Conservation (phyloP, 2,113 vertebrate genomes). For the Myrmecophaga tridactyla region DNA sequence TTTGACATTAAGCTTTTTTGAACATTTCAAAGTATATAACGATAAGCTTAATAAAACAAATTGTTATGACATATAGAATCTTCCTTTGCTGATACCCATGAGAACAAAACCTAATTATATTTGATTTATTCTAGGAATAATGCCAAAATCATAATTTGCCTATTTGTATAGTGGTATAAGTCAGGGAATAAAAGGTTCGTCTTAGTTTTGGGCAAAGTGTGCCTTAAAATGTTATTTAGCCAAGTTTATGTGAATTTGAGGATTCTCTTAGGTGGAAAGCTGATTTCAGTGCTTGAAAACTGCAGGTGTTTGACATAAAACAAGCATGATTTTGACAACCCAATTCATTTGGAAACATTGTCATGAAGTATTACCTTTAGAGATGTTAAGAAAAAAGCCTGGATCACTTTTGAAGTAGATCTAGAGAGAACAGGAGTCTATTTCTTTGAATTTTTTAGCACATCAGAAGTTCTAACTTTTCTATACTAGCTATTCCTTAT, state of each 20-base stretch:
- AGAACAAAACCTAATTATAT: not conserved
- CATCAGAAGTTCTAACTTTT: slow-evolving; percentile 24
- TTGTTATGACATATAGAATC: not conserved
- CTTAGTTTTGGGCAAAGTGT: slow-evolving; percentile 45
- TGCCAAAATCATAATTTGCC: not conserved
- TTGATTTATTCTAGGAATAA: not conserved
- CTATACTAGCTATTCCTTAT: not conserved
- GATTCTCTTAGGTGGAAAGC: slow-evolving; percentile 50
- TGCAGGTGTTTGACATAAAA: slow-evolving; percentile 70
- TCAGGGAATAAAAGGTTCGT: not conserved
- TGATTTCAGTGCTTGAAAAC: slow-evolving; percentile 48
- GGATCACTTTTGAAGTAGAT: not conserved
- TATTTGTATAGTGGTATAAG: not conserved
- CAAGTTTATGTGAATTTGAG: slow-evolving; percentile 57
- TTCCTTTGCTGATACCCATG: fast-evolving
- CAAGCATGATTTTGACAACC: slow-evolving; percentile 54
- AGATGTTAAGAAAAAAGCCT: slow-evolving; percentile 51
- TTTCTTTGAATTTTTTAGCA: slow-evolving; percentile 32
- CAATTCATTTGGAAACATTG: slow-evolving; percentile 60
- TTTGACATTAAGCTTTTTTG: too few relatives aligned
- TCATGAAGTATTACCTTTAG: slow-evolving; percentile 35
- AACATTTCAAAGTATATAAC: not conserved
- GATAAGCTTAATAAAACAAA: not conserved
- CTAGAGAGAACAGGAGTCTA: not conserved
- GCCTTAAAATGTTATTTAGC: not conserved